Evolutionary conservation across 2,113 vertebrate genomes (phyloP).

Genomic region (Datnioides undecimradiatus): DNA sequence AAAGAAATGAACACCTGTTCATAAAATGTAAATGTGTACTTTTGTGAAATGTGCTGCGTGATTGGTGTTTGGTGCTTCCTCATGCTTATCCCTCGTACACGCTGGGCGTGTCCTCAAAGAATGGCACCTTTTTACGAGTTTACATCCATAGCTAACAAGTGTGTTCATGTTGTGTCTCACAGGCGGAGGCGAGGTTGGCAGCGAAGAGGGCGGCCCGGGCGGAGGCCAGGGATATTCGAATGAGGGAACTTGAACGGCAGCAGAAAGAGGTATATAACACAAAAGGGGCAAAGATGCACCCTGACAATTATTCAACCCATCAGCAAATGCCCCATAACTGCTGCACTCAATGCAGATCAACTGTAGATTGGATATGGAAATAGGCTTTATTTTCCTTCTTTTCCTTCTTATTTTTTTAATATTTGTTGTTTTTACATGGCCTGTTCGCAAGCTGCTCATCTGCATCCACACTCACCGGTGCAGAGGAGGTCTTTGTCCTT

Average conservation of each 20-base stretch:
- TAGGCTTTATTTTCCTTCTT: background rate
- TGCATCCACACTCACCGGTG: background rate
- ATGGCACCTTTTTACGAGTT: slow-evolving; percentile 17
- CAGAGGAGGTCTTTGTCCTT: slow-evolving; percentile 18
- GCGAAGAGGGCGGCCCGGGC: slow-evolving; percentile 96
- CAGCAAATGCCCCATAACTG: background rate
- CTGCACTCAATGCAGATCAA: background rate
- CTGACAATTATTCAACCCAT: slow-evolving; percentile 7
- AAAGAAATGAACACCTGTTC: slow-evolving; percentile 1
- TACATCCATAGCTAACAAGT: slow-evolving; percentile 53
- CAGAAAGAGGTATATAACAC: slow-evolving; percentile 92
- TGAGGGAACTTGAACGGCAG: slow-evolving; percentile 96
- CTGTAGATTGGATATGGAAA: background rate
- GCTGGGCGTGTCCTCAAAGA: slow-evolving; percentile 16
- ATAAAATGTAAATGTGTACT: too few relatives aligned
- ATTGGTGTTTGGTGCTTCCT: background rate
- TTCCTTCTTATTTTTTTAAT: background rate
- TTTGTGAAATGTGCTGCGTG: too few relatives aligned
- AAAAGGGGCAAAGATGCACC: slow-evolving; percentile 5
- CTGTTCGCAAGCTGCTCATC: slow-evolving; percentile 6
- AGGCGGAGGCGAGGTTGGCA: slow-evolving; percentile 97
- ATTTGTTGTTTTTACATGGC: slow-evolving; percentile 6
- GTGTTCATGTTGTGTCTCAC: slow-evolving; percentile 66
- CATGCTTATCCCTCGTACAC: slow-evolving; percentile 16
- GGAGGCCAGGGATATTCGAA: slow-evolving; percentile 97